Conservation (phyloP, 2,888 invertebrate genomes). For the Crematogaster levior region DNA sequence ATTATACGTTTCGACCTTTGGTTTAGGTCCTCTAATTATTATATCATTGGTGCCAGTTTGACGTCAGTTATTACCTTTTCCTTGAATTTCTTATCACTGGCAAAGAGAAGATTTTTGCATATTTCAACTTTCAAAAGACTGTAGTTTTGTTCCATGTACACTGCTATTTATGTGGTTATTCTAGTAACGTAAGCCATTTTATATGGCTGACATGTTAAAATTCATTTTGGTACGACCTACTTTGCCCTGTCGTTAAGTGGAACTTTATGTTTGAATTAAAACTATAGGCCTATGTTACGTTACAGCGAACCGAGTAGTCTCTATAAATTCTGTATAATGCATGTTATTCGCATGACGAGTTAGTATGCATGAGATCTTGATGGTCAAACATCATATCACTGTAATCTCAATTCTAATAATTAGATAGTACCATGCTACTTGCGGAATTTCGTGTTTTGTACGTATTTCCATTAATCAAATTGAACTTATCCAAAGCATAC, state of each 20-base stretch:
- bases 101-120: no score
- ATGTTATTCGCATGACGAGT: constrained; percentile 32
- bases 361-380: constrained; percentile 47
- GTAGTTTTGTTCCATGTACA: constrained; percentile 2
- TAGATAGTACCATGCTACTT: constrained; percentile 14
- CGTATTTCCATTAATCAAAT: constrained; percentile 22
- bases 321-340: constrained; percentile 35
- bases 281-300: constrained; percentile 30
- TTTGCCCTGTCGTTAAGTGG: constrained; percentile 33
- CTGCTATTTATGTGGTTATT: background rate
- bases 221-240: constrained; percentile 49
- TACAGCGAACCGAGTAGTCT: background rate
- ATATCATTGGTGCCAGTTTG: no score
- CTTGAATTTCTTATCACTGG: no score
- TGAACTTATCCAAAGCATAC: background rate
- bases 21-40: no score
- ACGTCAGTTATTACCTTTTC: no score
- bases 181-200: constrained; percentile 30
- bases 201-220: constrained; percentile 8
- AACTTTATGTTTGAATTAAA: constrained; percentile 51
- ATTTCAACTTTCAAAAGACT: constrained; percentile 11
- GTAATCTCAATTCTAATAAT: constrained; percentile 47
- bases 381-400: constrained; percentile 39
- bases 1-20: no score
- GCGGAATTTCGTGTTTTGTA: background rate